Evolutionary conservation across 2,797 vertebrate genomes (phyloP), one percentile per base, ranked within the genome.

Genomic region (Rhodeus uyekii): DNA sequence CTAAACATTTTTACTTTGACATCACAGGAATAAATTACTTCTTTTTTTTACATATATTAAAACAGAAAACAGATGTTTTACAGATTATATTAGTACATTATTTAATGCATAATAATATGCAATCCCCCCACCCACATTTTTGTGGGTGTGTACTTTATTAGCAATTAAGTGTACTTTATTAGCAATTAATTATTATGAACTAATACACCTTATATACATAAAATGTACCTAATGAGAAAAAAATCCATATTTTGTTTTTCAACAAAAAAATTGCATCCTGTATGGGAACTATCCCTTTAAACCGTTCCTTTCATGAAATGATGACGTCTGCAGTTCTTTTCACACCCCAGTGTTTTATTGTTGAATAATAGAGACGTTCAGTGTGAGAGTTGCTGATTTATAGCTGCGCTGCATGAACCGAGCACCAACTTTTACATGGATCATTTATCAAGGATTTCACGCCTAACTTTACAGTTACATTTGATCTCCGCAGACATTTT

Each of bases 361-460:
- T 64, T 39, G 58, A 64, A 74, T 34, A 64, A 81, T 39, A 64
- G 34, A 74, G 38, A 61, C 29, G 50, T 36, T 61, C 19, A 46
- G 38, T n/a, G 53, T 61, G 22, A 80, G 29, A 8, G 8, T 27
- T 50, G 32, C 79, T 63, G 79, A 74, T 81, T 74, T 81, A 74
- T 81, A 36, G 53, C 27, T n/a, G 38, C 14, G 68, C 58, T 50
- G 68, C 69, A 27, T 74, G 29, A 44, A 63, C 29, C 32, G 6
- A 72, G 78, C 67, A 46, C 53, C 27, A 32, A 58, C 60, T 86
- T 84, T 78, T 42, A 78, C 67, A 76, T 63, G 58, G 36, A 39
- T 64, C 78, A 46, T 84, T 74, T 78, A 75, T 84, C 78, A 80
- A 39, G 48, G 34, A 61, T 76, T 69, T 61, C 65, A n/a, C 69